Conservation (phyloP, 2,113 vertebrate genomes). For the Gnathonemus echidnorhynchus region DNA sequence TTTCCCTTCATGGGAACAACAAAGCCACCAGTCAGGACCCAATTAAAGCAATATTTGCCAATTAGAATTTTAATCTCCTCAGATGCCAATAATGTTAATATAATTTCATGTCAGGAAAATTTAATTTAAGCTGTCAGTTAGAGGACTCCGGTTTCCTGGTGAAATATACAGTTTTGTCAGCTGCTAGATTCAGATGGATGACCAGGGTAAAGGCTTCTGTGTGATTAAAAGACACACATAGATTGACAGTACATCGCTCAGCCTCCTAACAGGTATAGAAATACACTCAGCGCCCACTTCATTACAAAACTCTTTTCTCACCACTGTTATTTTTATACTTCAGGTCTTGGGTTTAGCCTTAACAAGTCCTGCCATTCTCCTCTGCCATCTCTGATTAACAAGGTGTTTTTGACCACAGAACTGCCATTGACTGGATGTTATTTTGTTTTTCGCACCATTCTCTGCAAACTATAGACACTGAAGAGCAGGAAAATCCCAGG, state of each 20-base stretch:
- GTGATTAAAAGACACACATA: neutral
- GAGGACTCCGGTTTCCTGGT: neutral
- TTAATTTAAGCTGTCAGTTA: neutral
- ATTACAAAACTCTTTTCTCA: neutral
- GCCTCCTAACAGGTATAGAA: neutral
- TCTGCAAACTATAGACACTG: neutral
- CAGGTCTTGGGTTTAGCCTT: neutral
- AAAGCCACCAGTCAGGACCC: neutral
- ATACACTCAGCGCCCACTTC: neutral
- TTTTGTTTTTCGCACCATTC: neutral
- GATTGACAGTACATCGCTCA: neutral
- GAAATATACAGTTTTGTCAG: neutral
- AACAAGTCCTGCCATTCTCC: neutral
- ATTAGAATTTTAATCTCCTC: conserved; percentile 2
- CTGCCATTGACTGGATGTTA: neutral
- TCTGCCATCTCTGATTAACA: neutral
- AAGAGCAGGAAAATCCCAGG: neutral
- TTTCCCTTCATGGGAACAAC: neutral
- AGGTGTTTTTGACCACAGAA: neutral
- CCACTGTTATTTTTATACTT: neutral
- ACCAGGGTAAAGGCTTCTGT: neutral
- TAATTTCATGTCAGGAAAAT: neutral
- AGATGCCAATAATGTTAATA: conserved; percentile 13
- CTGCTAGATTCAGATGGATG: neutral
- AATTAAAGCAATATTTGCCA: conserved; percentile 7